Conservation (phyloP, 1,140 invertebrate genomes). For the Drosophila tristis region DNA sequence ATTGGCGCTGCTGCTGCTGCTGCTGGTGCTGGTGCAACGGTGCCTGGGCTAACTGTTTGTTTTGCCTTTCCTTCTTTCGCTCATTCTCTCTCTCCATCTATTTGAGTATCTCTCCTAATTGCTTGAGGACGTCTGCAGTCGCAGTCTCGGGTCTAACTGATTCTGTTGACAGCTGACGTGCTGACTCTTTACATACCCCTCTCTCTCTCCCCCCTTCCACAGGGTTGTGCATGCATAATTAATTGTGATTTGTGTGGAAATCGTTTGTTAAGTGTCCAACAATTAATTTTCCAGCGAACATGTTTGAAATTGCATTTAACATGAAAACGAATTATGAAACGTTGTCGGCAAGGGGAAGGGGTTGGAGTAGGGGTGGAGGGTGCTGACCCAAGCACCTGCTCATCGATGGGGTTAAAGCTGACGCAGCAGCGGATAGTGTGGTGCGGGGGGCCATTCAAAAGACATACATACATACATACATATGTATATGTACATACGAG, state of each 20-base stretch:
- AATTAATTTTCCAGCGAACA: slow-evolving; percentile 70
- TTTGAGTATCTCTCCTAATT: slow-evolving; percentile 37
- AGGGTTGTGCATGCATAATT: slow-evolving; percentile 60
- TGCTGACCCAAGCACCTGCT: slow-evolving; percentile 18
- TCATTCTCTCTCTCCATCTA: neutral
- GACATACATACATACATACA: no score
- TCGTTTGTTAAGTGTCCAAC: slow-evolving; percentile 56
- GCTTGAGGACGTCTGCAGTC: slow-evolving; percentile 39
- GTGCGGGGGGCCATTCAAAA: no score
- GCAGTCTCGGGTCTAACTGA: no score
- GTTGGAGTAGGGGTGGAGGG: slow-evolving; percentile 5
- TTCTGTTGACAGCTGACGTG: no score
- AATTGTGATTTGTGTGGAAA: slow-evolving; percentile 67
- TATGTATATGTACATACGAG: no score
- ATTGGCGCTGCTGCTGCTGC: slow-evolving; percentile 62
- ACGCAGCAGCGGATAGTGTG: no score
- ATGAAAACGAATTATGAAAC: slow-evolving; percentile 46
- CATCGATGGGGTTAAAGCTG: no score
- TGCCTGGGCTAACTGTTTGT: slow-evolving; percentile 61
- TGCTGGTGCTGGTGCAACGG: slow-evolving; percentile 51
- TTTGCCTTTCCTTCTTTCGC: slow-evolving; percentile 47
- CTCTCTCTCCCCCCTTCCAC: neutral
- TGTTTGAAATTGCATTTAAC: slow-evolving; percentile 64
- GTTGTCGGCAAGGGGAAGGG: slow-evolving; percentile 16
- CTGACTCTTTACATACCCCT: neutral